These are phyloP conservation scores for Grammomys surdaster DNA, from an alignment of 2,113 vertebrate species.

Conservation along the genomic window DNA sequence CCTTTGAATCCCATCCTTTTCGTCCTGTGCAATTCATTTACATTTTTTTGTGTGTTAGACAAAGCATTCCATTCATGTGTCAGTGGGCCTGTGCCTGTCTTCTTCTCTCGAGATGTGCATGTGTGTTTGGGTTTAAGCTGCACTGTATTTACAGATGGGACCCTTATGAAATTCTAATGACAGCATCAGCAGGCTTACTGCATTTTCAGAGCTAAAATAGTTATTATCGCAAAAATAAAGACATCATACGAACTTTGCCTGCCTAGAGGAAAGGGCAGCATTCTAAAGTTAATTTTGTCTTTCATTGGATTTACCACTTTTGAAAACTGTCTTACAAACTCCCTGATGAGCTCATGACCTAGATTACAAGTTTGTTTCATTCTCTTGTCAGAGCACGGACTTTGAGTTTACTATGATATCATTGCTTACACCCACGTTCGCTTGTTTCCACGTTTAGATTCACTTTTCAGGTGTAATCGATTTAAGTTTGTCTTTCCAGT, in stretches of 20 bases:
- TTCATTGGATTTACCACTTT: constrained; percentile 71
- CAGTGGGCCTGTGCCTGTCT: constrained; percentile 76
- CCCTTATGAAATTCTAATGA: constrained; percentile 79
- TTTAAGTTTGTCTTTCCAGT: not conserved
- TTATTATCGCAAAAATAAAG: constrained; percentile 76
- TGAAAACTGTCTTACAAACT: constrained; percentile 60
- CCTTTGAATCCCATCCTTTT: constrained; percentile 87
- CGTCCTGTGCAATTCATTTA: constrained; percentile 85
- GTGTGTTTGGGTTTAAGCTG: constrained; percentile 85
- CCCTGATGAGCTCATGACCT: constrained; percentile 67
- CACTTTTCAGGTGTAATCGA: fast-evolving
- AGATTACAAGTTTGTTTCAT: constrained; percentile 46
- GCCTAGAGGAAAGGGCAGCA: constrained; percentile 45
- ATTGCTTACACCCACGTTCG: not conserved
- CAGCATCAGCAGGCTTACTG: constrained; percentile 67
- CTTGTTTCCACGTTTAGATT: not conserved
- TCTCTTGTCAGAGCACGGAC: constrained; percentile 27
- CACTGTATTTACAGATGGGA: constrained; percentile 83
- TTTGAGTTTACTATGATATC: not conserved
- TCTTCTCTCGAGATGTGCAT: constrained; percentile 71
- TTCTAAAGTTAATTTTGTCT: constrained; percentile 68
- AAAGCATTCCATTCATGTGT: constrained; percentile 88
- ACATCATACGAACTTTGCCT: constrained; percentile 73
- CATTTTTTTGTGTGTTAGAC: constrained; percentile 87
- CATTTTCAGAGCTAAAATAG: constrained; percentile 82